Evolutionary conservation across 1,140 invertebrate genomes (phyloP), one percentile per base, ranked within the genome.

Genomic region (Colletes latitarsis): DNA sequence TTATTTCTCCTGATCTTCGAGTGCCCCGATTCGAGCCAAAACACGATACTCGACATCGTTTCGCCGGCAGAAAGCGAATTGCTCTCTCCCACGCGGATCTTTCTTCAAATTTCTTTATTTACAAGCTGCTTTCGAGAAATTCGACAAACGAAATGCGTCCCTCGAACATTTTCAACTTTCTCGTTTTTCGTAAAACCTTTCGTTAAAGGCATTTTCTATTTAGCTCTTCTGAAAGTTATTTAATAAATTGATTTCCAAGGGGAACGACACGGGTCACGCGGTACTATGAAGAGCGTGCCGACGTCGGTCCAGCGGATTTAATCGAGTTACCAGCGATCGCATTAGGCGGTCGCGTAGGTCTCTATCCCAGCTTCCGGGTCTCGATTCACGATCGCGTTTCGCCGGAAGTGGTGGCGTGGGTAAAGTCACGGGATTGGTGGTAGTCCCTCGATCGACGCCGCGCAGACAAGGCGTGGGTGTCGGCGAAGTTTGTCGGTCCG

Each of bases 281-380:
- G 30, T 30, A n/a, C 9, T 39, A 63, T 6, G 17, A 6, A 49
- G 41, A 10, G 17, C 8, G 14, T 19, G 30, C 30, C 30, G 63
- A 69, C 66, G 74, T 78, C 58, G 68, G 55, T 58, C 73, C 78
- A 78, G 78, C 80, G 72, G 78, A 82, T 84, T 82, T 82, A 84
- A 84, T 84, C 80, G 60, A 84, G 68, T 84, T 77, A 73, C 58
- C 21, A 69, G 70, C 46, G 46, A 46, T 43, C 52, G 80, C 57
- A 43, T 77, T 19, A 67, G 30, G 67, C 52, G 55, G 19, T 21
- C 43, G 63, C 77, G 21, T 73, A 74, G 66, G 63, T 66, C 55
- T 52, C 73, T 19, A 9, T 39, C 30, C 49, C 6, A 55, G 39
- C 53, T 58, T 46, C 70, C 6, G 39, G 62, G 46, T 41, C 55